Conservation (phyloP, 1,140 invertebrate genomes). For the Cryptotermes secundus region DNA sequence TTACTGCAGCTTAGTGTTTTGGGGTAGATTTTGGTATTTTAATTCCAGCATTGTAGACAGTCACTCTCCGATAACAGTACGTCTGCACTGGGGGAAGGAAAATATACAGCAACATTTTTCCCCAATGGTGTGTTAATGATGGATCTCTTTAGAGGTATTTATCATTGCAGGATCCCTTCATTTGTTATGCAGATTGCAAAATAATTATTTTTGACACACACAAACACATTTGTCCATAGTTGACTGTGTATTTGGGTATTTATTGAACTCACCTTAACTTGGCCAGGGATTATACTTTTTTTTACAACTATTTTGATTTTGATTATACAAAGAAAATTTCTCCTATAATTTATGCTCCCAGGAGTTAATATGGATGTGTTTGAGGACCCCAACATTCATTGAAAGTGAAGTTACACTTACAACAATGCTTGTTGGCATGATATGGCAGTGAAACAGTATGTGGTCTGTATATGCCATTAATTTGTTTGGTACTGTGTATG, state of each 20-base stretch:
- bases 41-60: conserved; percentile 14
- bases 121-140: conserved; percentile 17
- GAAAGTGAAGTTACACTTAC: too few relatives aligned
- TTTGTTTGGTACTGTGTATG: too few relatives aligned
- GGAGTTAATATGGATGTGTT: too few relatives aligned
- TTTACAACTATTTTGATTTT: too few relatives aligned
- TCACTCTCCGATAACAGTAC: background rate
- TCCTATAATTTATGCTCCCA: too few relatives aligned
- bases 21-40: conserved; percentile 19
- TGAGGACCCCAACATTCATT: too few relatives aligned
- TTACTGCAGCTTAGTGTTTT: conserved; percentile 1
- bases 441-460: too few relatives aligned
- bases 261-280: background rate
- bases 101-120: too few relatives aligned
- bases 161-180: background rate
- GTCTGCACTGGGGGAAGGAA: background rate
- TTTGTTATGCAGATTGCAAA: conserved; percentile 3
- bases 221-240: background rate
- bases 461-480: too few relatives aligned
- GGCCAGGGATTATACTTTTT: background rate
- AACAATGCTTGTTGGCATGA: too few relatives aligned
- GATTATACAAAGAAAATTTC: too few relatives aligned
- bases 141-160: conserved; percentile 19
- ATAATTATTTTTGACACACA: background rate
- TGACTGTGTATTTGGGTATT: background rate